Base-by-base conservation (phyloP, 2,888 invertebrate species). In the Polydrusus tereticollis region DNA sequence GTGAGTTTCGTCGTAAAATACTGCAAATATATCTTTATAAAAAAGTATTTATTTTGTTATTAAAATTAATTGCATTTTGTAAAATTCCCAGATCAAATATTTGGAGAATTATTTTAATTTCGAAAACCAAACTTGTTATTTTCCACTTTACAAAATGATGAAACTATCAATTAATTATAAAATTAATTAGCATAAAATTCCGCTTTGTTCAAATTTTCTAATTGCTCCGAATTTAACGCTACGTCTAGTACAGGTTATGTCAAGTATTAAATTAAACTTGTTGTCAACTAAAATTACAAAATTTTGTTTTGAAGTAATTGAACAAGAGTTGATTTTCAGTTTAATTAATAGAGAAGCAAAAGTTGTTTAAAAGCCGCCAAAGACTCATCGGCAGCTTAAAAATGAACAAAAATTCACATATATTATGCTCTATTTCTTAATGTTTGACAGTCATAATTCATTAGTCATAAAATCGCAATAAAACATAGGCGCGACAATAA, bases 171-270 rank as follows among this genome's bases (percentile, higher is more conserved):
- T 47, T 63, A 64, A 69, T 63, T 69, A 69, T 58, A 45, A 58
- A 63, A 64, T 63, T 69, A 69, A 69, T 69, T 69, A 64, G 57
- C 69, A 64, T 64, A 47, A 64, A 64, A 58, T 58, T 12, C 21
- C 20, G 69, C 64, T 64, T 69, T 69, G 64, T 69, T 64, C 69
- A 59, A 23, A 58, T 57, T 47, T 43, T 69, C 69, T 69, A 69
- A 69, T 69, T 69, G 64, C 45, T 33, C 16, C 69, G 16, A 47
- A 69, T 69, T 69, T 64, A 41, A 69, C 64, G 69, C 58, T 47
- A 69, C 64, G 69, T 69, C 69, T 47, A 33, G 23, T 59, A 59
- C 45, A 47, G 59, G 67, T 57, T 55, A 66, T 57, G 65, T 66
- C 57, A 38, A 47, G 67, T 67, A 67, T 67, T 47, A 67, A 67